A percentile compares a stretch with the other conserved stretches of the same genome.
phyloP scores from a whole-genome alignment of 1,140 invertebrate genomes.

The Paralvinella palmiformis region DNA sequence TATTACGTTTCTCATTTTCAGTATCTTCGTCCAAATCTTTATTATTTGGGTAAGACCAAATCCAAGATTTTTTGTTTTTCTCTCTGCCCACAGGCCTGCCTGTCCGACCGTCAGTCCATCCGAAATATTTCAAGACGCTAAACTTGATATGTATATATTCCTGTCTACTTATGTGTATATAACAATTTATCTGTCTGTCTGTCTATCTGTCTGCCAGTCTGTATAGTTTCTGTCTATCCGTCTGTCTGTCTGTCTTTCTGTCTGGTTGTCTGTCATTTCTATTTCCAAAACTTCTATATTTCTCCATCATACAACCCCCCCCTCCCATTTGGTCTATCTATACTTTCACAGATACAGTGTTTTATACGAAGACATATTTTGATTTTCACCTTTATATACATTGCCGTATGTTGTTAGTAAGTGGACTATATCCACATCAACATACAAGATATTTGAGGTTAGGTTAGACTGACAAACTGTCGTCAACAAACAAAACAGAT shows the following conservation, averaged over 20 bases:
- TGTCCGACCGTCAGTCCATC: not conserved
- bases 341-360: not conserved
- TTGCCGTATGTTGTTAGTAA: too few species aligned
- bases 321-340: not conserved
- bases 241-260: slow-evolving; percentile 1
- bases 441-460: too few species aligned
- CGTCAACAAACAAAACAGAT: too few species aligned
- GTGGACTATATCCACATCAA: too few species aligned
- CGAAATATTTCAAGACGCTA: too few species aligned
- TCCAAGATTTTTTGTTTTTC: not conserved
- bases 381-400: not conserved
- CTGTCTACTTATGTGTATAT: not conserved
- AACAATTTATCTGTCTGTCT: not conserved
- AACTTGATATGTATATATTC: not conserved
- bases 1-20: not conserved
- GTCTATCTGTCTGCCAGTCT: not conserved
- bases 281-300: not conserved
- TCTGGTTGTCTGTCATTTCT: not conserved
- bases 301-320: not conserved
- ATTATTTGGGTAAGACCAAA: not conserved
- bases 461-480: too few species aligned
- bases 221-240: not conserved
- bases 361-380: not conserved
- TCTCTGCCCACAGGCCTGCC: not conserved
- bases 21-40: not conserved